Evolutionary conservation across 2,797 vertebrate genomes (phyloP).

Genomic region (Nannoperca obscura): DNA sequence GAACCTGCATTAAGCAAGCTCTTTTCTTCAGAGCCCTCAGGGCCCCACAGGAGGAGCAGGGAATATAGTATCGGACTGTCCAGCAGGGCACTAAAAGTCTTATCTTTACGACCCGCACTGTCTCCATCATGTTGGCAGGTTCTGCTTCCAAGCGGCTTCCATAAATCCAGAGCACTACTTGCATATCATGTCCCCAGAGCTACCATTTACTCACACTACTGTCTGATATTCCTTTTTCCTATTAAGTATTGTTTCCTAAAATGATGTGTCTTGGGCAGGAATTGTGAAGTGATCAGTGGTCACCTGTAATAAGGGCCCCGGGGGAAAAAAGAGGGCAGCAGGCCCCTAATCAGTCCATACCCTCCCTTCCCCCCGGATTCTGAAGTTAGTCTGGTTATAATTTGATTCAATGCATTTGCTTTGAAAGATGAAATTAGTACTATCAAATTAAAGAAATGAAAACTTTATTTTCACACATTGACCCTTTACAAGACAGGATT

Average conservation of each 20-base stretch:
- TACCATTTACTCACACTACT: background rate
- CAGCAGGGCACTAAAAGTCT: conserved; percentile 31
- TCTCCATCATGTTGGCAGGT: conserved; percentile 15
- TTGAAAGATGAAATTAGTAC: too few species aligned
- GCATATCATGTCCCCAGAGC: background rate
- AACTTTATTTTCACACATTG: background rate
- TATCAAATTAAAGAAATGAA: background rate
- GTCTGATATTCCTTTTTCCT: background rate
- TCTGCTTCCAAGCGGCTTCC: conserved; percentile 12
- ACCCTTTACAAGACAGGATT: too few species aligned
- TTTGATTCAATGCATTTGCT: background rate
- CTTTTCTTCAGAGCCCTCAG: background rate
- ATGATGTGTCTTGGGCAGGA: background rate
- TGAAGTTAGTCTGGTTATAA: background rate
- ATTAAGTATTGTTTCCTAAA: too few species aligned
- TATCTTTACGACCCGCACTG: conserved; percentile 36
- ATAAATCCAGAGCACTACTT: conserved; percentile 17
- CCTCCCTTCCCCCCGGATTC: too few species aligned
- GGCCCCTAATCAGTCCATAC: background rate
- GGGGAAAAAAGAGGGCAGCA: background rate
- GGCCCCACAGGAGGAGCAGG: background rate
- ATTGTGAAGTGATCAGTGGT: background rate
- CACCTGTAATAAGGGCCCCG: background rate
- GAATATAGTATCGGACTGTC: background rate
- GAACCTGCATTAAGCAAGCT: conserved; percentile 20